Evolutionary conservation across 2,797 vertebrate species (phyloP).

Genomic region (Halcyon leucocephala): DNA sequence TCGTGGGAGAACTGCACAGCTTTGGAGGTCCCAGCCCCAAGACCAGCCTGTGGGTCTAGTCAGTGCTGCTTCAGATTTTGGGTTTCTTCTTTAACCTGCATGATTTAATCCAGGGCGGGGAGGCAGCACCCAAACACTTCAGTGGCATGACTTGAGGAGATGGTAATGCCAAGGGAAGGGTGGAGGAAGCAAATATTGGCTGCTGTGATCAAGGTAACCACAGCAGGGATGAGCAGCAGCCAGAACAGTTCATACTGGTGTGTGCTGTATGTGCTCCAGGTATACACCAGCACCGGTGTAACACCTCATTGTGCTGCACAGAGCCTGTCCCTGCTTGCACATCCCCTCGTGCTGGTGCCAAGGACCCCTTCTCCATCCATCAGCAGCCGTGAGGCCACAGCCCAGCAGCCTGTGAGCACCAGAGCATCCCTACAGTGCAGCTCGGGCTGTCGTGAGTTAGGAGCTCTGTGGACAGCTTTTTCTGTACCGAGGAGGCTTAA

Average conservation of each 20-base stretch:
- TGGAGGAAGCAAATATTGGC: background rate
- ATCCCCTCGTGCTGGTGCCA: background rate
- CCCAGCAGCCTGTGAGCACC: background rate
- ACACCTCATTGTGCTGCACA: accelerated
- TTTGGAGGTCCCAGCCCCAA: background rate
- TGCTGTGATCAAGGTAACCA: background rate
- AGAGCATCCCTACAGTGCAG: background rate
- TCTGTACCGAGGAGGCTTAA: background rate
- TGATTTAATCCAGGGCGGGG: background rate
- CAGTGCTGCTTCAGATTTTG: background rate
- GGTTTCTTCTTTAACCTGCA: accelerated
- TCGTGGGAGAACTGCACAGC: background rate
- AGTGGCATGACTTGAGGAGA: background rate
- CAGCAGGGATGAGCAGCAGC: background rate
- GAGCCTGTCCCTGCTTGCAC: accelerated
- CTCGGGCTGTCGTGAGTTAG: accelerated
- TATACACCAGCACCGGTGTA: background rate
- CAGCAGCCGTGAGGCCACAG: background rate
- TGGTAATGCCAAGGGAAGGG: background rate
- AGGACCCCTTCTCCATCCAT: background rate
- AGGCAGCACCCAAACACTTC: background rate
- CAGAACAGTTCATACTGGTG: background rate
- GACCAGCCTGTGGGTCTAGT: accelerated
- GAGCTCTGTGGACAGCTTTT: background rate
- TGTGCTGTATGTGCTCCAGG: accelerated